phyloP scores from a whole-genome alignment of 2,888 invertebrate genomes.

The Tinea semifulvella region DNA sequence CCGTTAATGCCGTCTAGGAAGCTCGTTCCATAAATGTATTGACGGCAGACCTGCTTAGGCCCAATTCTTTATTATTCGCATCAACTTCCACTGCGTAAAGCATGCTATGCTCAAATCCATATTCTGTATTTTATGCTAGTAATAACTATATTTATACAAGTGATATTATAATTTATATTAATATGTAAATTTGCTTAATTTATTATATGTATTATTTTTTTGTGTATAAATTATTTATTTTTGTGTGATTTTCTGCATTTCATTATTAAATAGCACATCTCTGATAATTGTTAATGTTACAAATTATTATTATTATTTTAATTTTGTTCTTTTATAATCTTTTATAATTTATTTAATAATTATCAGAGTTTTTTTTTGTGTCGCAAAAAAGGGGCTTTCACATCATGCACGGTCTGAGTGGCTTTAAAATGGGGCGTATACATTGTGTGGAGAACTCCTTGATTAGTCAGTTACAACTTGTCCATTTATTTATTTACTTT shows the following conservation, averaged over 20 bases:
- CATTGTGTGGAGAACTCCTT: too few species aligned
- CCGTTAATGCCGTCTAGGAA: too few species aligned
- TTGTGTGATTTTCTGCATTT: slow-evolving; percentile 5
- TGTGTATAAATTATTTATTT: slow-evolving; percentile 2
- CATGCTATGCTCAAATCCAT: too few species aligned
- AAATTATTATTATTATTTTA: neutral
- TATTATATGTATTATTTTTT: slow-evolving; percentile 7
- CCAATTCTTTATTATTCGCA: too few species aligned
- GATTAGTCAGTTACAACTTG: too few species aligned
- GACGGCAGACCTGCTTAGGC: too few species aligned
- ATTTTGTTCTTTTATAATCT: neutral
- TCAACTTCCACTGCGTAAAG: too few species aligned
- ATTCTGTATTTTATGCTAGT: too few species aligned
- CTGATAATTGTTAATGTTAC: neutral
- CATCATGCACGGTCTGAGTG: slow-evolving; percentile 11
- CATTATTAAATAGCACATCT: slow-evolving; percentile 1
- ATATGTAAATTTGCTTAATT: slow-evolving; percentile 1
- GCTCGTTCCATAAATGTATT: too few species aligned
- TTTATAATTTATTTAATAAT: neutral
- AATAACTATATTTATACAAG: too few species aligned
- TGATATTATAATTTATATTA: neutral
- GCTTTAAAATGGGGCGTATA: slow-evolving; percentile 8
- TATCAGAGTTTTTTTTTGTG: neutral
- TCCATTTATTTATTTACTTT: too few species aligned
- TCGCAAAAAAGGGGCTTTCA: slow-evolving; percentile 13